phyloP scores from a whole-genome alignment of 2,888 invertebrate species.

The Philaethria dido region DNA sequence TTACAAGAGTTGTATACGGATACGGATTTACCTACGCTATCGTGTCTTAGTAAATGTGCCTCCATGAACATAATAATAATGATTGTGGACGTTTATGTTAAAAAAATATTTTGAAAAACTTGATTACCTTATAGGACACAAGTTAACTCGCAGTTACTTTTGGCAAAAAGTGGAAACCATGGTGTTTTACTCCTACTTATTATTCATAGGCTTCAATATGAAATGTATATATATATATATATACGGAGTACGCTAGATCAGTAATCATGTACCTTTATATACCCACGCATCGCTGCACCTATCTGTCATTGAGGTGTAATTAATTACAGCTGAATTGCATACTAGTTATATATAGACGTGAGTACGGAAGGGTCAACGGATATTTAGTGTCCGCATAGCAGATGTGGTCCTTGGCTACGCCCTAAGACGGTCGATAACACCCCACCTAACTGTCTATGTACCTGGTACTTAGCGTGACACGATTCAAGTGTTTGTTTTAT shows the following conservation, averaged over 20 bases:
- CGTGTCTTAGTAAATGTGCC: too few relatives aligned
- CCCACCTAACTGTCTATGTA: slow-evolving; percentile 77
- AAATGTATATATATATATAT: slow-evolving; percentile 12
- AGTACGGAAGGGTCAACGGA: slow-evolving; percentile 76
- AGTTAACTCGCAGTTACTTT: too few relatives aligned
- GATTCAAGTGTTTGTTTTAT: slow-evolving; percentile 35
- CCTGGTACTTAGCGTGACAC: slow-evolving; percentile 69
- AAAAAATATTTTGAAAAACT: too few relatives aligned
- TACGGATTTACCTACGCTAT: too few relatives aligned
- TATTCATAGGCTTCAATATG: neutral
- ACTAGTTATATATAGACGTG: slow-evolving; percentile 59
- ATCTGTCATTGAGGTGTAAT: slow-evolving; percentile 80
- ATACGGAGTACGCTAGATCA: neutral
- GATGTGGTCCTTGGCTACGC: slow-evolving; percentile 81
- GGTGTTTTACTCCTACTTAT: neutral
- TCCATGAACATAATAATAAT: too few relatives aligned
- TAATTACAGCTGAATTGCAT: slow-evolving; percentile 77
- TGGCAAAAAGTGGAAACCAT: neutral
- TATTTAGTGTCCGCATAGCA: slow-evolving; percentile 81
- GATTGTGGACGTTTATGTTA: too few relatives aligned
- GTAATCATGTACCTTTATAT: slow-evolving; percentile 46
- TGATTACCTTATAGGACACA: too few relatives aligned
- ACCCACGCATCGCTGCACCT: slow-evolving; percentile 65
- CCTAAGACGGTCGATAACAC: slow-evolving; percentile 83
- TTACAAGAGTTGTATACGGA: too few relatives aligned